Percentiles rank a stretch among this genome's conserved stretches.
phyloP scores from a whole-genome alignment of 2,888 invertebrate genomes.

The Catonia carolina region DNA sequence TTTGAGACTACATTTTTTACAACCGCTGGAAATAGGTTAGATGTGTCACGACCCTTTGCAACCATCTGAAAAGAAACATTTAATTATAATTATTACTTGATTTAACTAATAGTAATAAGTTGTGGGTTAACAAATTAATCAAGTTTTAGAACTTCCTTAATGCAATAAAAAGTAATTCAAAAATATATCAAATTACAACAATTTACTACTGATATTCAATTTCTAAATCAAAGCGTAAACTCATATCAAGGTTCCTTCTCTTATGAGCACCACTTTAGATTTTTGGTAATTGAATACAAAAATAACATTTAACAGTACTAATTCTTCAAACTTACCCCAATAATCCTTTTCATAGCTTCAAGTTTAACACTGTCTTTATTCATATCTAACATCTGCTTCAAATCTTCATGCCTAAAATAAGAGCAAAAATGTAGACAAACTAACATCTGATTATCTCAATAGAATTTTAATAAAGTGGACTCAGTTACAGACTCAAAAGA shows the following conservation, averaged over 20 bases:
- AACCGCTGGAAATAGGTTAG: conserved; percentile 96
- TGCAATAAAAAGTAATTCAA: not conserved
- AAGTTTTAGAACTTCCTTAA: too few relatives aligned
- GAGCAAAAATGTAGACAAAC: conserved; percentile 15
- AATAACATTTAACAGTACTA: too few relatives aligned
- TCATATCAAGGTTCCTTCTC: too few relatives aligned
- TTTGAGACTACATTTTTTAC: conserved; percentile 99
- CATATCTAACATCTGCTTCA: conserved; percentile 96
- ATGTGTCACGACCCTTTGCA: conserved; percentile 97
- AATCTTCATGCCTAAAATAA: conserved; percentile 75
- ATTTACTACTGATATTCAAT: too few relatives aligned
- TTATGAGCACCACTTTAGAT: too few relatives aligned
- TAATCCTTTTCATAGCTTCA: conserved; percentile 99
- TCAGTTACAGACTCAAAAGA: not conserved
- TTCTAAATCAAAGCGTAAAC: too few relatives aligned
- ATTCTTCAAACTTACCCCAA: conserved; percentile 67
- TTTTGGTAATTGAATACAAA: too few relatives aligned
- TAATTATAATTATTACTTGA: too few relatives aligned
- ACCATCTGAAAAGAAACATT: conserved; percentile 61
- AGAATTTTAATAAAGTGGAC: not conserved
- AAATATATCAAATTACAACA: not conserved
- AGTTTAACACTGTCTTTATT: conserved; percentile 95
- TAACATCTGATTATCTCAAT: conserved; percentile 15
- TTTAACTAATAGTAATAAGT: too few relatives aligned
- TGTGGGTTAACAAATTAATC: too few relatives aligned